Evolutionary conservation across 2,888 invertebrate species (phyloP), one percentile per base, ranked within the genome.

Genomic region (Boloria selene): DNA sequence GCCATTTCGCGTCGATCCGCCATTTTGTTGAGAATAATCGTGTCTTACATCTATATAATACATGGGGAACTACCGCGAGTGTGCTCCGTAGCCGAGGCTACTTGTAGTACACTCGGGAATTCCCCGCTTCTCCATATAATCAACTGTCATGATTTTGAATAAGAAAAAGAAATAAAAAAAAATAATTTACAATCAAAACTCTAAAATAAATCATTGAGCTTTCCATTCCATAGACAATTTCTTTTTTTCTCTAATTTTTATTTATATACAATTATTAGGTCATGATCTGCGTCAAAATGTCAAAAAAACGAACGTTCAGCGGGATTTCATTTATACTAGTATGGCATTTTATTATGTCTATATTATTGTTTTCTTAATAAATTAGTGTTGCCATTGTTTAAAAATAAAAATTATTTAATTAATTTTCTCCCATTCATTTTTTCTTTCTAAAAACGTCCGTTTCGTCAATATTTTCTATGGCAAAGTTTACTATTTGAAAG

Each of bases 51-150:
- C 83, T 85, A 86, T 87, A 86, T 85, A 81, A 82, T 86, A 87
- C 86, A 86, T 69, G 75, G 79, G 79, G 78, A 75, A 82, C 88
- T 90, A 83, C 74, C 80, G 73, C 79, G 74, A 77, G 73, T 81
- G 79, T 91, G 88, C 87, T 83, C 75, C 81, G 74, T 88, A 74
- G 22, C 47, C 61, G 22, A 66, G 77, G 83, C 77, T 81, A 87
- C 88, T 88, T 74, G 77, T 86, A 84, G 89, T 90, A 86, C 80
- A 78, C 50, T 81, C 77, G 77, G 83, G 86, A 90, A 81, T 79
- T 50, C 58, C 52, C 53, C 16, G n/a, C 50, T 59, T 51, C 44
- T 17, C 42, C 54, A 45, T 59, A 7, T 10, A 38, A 7, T 38
- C 31, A 38, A 17, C 51, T 52, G 68, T 60, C 61, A 64, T 65